Evolutionary conservation across 2,888 invertebrate genomes (phyloP).

Genomic region (Pristionchus arcanus): DNA sequence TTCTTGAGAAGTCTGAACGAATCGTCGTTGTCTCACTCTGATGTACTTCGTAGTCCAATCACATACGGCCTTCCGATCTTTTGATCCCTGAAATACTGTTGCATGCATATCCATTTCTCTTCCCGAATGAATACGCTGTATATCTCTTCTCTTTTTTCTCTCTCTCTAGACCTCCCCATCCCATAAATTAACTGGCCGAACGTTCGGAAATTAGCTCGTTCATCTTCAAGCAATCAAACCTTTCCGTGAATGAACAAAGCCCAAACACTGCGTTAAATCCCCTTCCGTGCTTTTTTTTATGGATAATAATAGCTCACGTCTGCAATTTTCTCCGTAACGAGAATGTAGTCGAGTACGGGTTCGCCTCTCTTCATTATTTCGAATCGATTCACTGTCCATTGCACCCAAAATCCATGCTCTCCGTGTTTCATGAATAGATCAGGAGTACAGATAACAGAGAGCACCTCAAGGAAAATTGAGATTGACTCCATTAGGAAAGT

Average conservation of each 20-base stretch:
- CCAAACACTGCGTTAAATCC: background rate
- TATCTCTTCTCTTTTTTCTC: no score
- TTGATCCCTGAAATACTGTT: background rate
- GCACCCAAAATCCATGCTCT: background rate
- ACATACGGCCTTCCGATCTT: background rate
- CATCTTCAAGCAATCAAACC: background rate
- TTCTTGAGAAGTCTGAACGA: background rate
- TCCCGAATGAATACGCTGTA: no score
- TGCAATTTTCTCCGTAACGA: background rate
- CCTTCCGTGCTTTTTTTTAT: background rate
- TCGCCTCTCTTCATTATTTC: background rate
- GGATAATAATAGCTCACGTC: background rate
- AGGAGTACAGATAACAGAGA: background rate
- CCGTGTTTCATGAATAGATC: background rate
- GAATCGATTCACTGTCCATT: background rate
- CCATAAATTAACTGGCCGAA: background rate
- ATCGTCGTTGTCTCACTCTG: background rate
- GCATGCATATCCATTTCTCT: background rate
- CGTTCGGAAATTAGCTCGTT: background rate
- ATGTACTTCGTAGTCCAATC: conserved; percentile 13
- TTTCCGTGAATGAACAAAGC: no score
- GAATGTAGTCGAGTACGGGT: background rate
- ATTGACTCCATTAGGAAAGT: background rate
- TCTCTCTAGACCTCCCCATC: background rate
- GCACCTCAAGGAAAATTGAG: background rate